Base-by-base conservation (phyloP, 2,113 vertebrate genomes). In the Jacana jacana region DNA sequence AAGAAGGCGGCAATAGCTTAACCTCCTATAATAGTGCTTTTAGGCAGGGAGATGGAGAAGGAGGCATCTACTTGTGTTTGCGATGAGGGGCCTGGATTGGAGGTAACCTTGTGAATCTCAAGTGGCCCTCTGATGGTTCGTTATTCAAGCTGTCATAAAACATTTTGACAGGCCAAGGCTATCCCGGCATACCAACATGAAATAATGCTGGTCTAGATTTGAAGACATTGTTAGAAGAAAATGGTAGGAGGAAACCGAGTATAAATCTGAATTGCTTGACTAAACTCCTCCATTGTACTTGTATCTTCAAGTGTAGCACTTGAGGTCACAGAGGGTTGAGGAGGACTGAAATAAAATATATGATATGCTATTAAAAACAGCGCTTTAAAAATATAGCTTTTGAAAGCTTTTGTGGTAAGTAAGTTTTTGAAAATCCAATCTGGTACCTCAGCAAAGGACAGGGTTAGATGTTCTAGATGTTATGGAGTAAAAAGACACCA, bases 71-170 rank as follows among this genome's bases (percentile, higher is more conserved):
- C 90, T 91, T 93, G 88, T 68, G 77, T 94, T 93, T 97, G 85
- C 86, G 88, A 96, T 97, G 97, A 97, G 95, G 92, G 91, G 91
- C 70, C 96, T 94, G 96, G 91, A 95, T 39, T 97, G 95, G 95
- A 98, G 89, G 96, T 96, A 98, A 97, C 96, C 93, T 97, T 98
- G 95, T 20, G 69, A 97, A 98, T 98, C 94, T 97, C 97, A 97
- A 97, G 96, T n/a, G 91, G 90, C 82, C 89, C 89, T 98, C 88
- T 97, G 92, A 98, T 89, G 92, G 82, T 97, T 97, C 97, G 97
- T 98, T 98, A 98, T 97, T 98, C 97, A 97, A 98, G 97, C 95
- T 98, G 96, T 98, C 98, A 98, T 98, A 98, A 98, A 98, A 97
- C 96, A 98, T 98, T 98, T 96, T 98, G 98, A 98, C 98, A 98